A percentile compares a stretch with the other conserved stretches of the same genome.
Evolutionary conservation across 2,888 invertebrate genomes (phyloP).

Genomic region (Tridacna crocea): DNA sequence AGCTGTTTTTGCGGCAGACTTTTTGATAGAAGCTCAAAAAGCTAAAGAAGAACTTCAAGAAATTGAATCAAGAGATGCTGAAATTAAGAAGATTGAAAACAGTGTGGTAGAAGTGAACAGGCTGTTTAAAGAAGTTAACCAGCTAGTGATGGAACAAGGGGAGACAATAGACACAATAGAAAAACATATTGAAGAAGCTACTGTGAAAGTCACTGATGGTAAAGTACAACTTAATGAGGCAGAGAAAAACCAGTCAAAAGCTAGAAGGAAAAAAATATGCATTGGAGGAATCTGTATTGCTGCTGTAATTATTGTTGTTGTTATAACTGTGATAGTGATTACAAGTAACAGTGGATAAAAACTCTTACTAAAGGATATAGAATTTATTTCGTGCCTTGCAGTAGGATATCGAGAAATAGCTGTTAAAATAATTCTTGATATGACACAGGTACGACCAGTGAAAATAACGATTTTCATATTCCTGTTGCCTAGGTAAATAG

Average conservation of each 20-base stretch:
- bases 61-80: constrained; percentile 71
- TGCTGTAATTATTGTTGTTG: constrained; percentile 63
- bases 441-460: too few relatives aligned
- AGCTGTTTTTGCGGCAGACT: constrained; percentile 73
- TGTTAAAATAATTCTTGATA: too few relatives aligned
- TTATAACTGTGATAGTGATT: constrained; percentile 62
- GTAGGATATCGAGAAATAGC: too few relatives aligned
- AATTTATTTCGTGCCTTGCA: too few relatives aligned
- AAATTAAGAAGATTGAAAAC: constrained; percentile 74
- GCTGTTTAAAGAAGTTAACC: constrained; percentile 75
- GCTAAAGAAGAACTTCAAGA: constrained; percentile 71
- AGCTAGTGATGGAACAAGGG: constrained; percentile 74
- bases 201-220: constrained; percentile 65
- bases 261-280: constrained; percentile 69
- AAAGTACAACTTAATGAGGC: constrained; percentile 68
- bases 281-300: constrained; percentile 66
- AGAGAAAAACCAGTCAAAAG: constrained; percentile 53
- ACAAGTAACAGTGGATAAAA: constrained; percentile 18
- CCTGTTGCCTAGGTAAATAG: too few relatives aligned
- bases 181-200: constrained; percentile 64
- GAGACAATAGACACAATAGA: constrained; percentile 76
- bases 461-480: too few relatives aligned
- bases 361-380: too few relatives aligned
- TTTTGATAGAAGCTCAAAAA: constrained; percentile 71
- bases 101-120: constrained; percentile 75